Base-by-base conservation (phyloP, 2,797 vertebrate species). In the Acrossocheilus fasciatus region DNA sequence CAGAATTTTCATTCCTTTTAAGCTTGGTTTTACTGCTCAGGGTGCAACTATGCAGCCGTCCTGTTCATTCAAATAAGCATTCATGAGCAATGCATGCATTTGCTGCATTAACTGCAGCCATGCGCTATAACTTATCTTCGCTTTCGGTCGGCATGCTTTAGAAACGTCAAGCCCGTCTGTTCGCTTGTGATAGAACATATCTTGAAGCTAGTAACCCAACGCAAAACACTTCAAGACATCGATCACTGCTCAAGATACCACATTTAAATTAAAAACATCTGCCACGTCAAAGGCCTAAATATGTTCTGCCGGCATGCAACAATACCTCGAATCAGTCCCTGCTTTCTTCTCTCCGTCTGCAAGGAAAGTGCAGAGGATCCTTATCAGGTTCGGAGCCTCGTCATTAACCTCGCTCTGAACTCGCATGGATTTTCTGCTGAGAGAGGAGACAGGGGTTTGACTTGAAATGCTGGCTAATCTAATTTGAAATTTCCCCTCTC, bases 401-500 rank as follows among this genome's bases (percentile, higher is more conserved):
- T 91, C 88, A 87, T 91, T 92, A 92, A 92, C 91, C 91, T 91
- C 84, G 88, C 52, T 82, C 90, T 91, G 91, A 92, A 92, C 91
- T 87, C 84, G 34, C 86, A 90, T 91, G 88, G 89, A 90, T 90
- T 88, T 80, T 90, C 69, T 87, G 75, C 70, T 79, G 70, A 45
- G 69, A 70, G 62, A 66, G 47, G 75, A 75, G 80, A 36, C 54
- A 66, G 64, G 82, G 79, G 85, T 76, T 88, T 79, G 83, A 85
- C 87, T 88, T 82, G 84, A 88, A 88, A 89, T 89, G 88, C 84
- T 87, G 83, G 88, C 88, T 91, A 90, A 91, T 91, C 91, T 90
- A 86, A 90, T 91, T 91, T 79, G 80, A 89, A 89, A 84, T 90
- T 90, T 90, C 82, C 87, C 70, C 81, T 79, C 70, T 87, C 84